Percentiles rank a stretch among this genome's conserved stretches.
Evolutionary conservation across 2,888 invertebrate genomes (phyloP).

Genomic region (Taphrorychus bicolor): DNA sequence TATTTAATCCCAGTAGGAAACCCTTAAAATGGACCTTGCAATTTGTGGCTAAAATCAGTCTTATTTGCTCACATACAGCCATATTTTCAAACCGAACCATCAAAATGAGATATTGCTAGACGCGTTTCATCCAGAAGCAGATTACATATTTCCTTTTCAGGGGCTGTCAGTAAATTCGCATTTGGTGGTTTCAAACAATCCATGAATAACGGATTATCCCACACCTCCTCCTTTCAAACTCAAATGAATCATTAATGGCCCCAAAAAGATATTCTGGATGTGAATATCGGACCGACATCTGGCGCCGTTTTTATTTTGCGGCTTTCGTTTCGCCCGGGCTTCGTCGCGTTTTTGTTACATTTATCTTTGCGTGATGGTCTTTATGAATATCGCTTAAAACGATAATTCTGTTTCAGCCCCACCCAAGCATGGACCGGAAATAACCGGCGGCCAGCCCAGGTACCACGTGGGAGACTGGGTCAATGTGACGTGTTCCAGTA

Average conservation of each 20-base stretch:
- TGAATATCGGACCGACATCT: conserved; percentile 35
- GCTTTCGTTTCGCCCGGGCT: conserved; percentile 11
- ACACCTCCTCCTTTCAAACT: conserved; percentile 10
- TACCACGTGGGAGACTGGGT: conserved; percentile 85
- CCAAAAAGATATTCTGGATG: conserved; percentile 21
- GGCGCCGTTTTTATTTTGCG: conserved; percentile 24
- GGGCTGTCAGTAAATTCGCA: not conserved
- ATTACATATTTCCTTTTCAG: not conserved
- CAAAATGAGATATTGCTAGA: not conserved
- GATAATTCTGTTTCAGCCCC: conserved; percentile 72
- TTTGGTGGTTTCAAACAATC: conserved; percentile 1
- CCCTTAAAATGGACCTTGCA: not conserved
- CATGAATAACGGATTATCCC: conserved; percentile 11
- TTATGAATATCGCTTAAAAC: conserved; percentile 4
- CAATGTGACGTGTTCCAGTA: conserved; percentile 84
- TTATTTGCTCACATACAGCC: not conserved
- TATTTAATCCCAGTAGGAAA: not conserved
- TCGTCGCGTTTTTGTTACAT: conserved; percentile 8
- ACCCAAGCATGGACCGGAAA: conserved; percentile 82
- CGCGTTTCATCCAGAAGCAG: not conserved
- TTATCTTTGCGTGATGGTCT: conserved; percentile 1
- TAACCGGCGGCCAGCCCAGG: conserved; percentile 79
- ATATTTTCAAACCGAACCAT: not conserved
- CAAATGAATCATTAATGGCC: conserved; percentile 29
- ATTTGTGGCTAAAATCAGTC: too few relatives aligned